Percentiles rank a stretch among this genome's conserved stretches.
Evolutionary conservation across 2,113 vertebrate species (phyloP).

Genomic region (Leptobrachium leishanense): DNA sequence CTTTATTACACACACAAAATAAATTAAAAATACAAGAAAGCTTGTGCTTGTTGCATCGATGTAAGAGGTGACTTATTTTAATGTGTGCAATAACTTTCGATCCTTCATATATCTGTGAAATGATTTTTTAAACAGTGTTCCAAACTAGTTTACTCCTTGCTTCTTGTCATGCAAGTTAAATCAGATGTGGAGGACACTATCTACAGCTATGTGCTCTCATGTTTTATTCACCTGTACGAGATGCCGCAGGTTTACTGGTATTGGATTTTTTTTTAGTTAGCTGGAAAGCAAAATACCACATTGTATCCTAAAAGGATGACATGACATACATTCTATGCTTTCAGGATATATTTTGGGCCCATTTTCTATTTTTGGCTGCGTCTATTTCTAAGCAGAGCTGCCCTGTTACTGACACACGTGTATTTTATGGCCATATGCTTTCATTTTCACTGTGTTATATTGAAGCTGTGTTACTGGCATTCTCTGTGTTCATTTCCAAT

Average conservation of each 20-base stretch:
- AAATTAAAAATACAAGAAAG: too few relatives aligned
- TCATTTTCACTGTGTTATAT: conserved; percentile 37
- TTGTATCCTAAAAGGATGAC: conserved; percentile 40
- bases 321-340: conserved; percentile 42
- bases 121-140: neutral
- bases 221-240: conserved; percentile 11
- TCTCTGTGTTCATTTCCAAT: neutral
- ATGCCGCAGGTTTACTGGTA: neutral
- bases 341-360: conserved; percentile 42
- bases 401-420: conserved; percentile 19
- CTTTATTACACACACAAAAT: too few relatives aligned
- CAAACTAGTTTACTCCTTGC: neutral
- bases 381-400: conserved; percentile 16
- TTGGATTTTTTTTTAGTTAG: conserved; percentile 1
- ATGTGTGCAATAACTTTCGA: too few relatives aligned
- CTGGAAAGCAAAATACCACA: conserved; percentile 31
- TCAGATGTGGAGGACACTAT: conserved; percentile 10
- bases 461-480: conserved; percentile 22
- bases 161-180: neutral
- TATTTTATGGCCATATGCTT: conserved; percentile 40
- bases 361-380: conserved; percentile 37
- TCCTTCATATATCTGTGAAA: neutral
- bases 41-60: too few relatives aligned
- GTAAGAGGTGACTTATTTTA: too few relatives aligned
- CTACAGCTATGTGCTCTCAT: conserved; percentile 20